phyloP scores from a whole-genome alignment of 2,888 invertebrate genomes.

The Tachystola acroxantha region DNA sequence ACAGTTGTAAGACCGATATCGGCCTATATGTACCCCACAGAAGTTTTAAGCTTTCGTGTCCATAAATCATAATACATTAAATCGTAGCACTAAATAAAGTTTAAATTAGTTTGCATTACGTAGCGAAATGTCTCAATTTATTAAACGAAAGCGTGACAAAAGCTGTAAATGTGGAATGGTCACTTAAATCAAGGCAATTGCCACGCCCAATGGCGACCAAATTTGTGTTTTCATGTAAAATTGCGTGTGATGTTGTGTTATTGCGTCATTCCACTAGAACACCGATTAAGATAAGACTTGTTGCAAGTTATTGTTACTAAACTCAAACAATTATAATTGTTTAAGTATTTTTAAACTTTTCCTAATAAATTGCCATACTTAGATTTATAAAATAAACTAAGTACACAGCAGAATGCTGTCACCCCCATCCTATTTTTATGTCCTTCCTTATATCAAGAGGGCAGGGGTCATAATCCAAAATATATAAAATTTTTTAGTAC shows the following conservation, averaged over 20 bases:
- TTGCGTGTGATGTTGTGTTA: constrained; percentile 36
- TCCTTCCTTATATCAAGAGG: too few species aligned
- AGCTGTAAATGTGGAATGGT: constrained; percentile 44
- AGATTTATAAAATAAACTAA: too few species aligned
- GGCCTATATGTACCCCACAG: too few species aligned
- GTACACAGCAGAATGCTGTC: too few species aligned
- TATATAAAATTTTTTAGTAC: too few species aligned
- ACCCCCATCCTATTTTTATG: too few species aligned
- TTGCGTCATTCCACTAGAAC: constrained; percentile 35
- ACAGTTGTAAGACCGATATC: too few species aligned
- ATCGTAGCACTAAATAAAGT: constrained; percentile 1
- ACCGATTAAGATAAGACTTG: constrained; percentile 41
- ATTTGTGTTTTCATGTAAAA: constrained; percentile 57
- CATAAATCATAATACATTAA: not conserved
- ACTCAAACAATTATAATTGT: not conserved
- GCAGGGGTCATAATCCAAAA: too few species aligned
- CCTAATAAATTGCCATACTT: too few species aligned
- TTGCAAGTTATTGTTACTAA: constrained; percentile 8
- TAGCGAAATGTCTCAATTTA: constrained; percentile 63
- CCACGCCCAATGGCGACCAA: constrained; percentile 46
- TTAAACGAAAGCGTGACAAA: constrained; percentile 57
- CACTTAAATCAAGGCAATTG: constrained; percentile 31
- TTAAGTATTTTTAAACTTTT: too few species aligned
- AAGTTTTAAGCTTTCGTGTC: too few species aligned
- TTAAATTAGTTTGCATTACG: constrained; percentile 5